Percentiles rank a stretch among this genome's conserved stretches.
These are phyloP conservation scores for Anthonomus grandis DNA, from an alignment of 1,140 invertebrate genomes.

Conservation along the genomic window DNA sequence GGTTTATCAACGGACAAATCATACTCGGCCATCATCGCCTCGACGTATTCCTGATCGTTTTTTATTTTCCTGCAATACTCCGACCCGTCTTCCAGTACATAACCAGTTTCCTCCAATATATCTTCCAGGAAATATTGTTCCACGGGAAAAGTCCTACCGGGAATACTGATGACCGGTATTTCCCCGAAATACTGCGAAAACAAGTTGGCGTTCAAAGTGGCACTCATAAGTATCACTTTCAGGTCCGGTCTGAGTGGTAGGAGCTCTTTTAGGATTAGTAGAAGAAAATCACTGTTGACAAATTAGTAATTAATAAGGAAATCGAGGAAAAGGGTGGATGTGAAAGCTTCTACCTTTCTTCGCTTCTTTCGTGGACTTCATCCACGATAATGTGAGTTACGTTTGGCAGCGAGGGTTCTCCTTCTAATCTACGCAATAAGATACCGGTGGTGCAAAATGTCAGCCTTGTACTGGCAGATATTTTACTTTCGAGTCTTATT, in stretches of 20 bases:
- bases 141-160: slow-evolving; percentile 78
- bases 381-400: slow-evolving; percentile 82
- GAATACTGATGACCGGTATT: slow-evolving; percentile 69
- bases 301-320: too few species aligned
- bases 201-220: slow-evolving; percentile 74
- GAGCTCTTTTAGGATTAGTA: slow-evolving; percentile 75
- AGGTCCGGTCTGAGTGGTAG: slow-evolving; percentile 66
- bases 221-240: slow-evolving; percentile 84
- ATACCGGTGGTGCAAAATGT: slow-evolving; percentile 92
- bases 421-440: slow-evolving; percentile 73
- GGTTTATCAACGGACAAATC: slow-evolving; percentile 56
- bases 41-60: slow-evolving; percentile 53
- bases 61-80: slow-evolving; percentile 62
- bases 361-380: slow-evolving; percentile 88
- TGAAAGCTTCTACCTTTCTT: slow-evolving; percentile 66
- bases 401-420: slow-evolving; percentile 65
- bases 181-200: slow-evolving; percentile 77
- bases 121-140: slow-evolving; percentile 77
- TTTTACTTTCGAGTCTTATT: slow-evolving; percentile 73
- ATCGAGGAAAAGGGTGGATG: too few species aligned
- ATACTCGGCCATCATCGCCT: slow-evolving; percentile 55
- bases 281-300: slow-evolving; percentile 69
- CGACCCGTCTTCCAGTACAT: slow-evolving; percentile 69
- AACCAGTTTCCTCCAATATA: slow-evolving; percentile 65
- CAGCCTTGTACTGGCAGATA: slow-evolving; percentile 72